Conservation (phyloP, 2,113 vertebrate species). For the Mola mola region DNA sequence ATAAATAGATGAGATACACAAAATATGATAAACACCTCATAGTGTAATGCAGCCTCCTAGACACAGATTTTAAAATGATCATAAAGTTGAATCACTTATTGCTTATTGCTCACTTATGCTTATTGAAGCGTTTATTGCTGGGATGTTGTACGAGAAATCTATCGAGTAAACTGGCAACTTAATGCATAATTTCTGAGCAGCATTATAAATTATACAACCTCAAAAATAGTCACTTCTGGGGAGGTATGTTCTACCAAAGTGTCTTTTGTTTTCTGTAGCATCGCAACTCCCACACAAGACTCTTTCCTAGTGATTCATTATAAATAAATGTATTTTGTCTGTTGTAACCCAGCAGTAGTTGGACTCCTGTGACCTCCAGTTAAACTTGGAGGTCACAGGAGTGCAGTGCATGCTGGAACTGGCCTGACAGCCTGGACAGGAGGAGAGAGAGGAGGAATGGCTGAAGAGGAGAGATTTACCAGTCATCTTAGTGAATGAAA, state of each 20-base stretch:
- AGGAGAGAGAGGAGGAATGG: conserved; percentile 9
- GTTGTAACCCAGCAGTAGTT: neutral
- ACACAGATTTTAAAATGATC: too few relatives aligned
- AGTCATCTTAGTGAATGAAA: conserved; percentile 48
- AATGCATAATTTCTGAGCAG: neutral
- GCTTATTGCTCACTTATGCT: too few relatives aligned
- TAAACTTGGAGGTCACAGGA: conserved; percentile 3
- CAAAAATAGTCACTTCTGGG: neutral
- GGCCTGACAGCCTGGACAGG: conserved; percentile 22
- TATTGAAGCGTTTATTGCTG: neutral
- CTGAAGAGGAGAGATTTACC: conserved; percentile 26
- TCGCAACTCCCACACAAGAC: conserved; percentile 1
- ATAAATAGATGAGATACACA: too few relatives aligned
- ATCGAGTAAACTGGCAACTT: neutral
- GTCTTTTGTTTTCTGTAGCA: neutral
- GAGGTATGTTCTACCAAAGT: neutral
- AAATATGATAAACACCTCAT: too few relatives aligned
- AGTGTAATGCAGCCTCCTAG: too few relatives aligned
- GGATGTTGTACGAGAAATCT: neutral
- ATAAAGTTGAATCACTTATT: too few relatives aligned
- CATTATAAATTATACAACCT: neutral
- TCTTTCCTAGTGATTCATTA: conserved; percentile 16
- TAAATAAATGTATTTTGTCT: conserved; percentile 8
- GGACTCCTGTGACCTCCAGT: conserved; percentile 4
- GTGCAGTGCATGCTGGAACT: conserved; percentile 9